These are phyloP conservation scores for Bothrops jararaca DNA, from an alignment of 2,113 vertebrate genomes.

Conservation along the genomic window DNA sequence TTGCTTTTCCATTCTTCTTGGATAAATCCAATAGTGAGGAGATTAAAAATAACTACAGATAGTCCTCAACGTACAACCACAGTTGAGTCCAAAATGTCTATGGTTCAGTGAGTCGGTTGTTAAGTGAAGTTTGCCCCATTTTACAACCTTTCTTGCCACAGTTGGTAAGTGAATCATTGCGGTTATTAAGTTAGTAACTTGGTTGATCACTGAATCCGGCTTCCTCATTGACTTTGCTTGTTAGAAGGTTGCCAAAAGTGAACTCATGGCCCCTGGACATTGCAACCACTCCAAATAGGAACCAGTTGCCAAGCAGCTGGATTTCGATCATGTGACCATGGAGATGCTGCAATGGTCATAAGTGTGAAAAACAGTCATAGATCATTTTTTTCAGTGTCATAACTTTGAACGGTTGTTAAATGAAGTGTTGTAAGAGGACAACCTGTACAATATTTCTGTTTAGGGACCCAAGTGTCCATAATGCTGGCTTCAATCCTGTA, in stretches of 20 bases:
- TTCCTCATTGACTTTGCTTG: neutral
- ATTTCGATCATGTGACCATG: neutral
- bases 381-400: neutral
- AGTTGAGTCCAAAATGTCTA: neutral
- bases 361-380: neutral
- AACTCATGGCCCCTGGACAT: too few relatives aligned
- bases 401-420: neutral
- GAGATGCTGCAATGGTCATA: neutral
- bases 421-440: neutral
- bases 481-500: neutral
- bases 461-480: neutral
- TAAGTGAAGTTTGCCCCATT: neutral
- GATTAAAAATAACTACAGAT: neutral
- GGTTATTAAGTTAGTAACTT: neutral
- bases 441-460: neutral
- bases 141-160: neutral
- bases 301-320: neutral
- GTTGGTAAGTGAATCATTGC: neutral
- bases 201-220: neutral
- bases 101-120: neutral
- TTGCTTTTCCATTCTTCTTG: slow-evolving; percentile 22
- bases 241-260: neutral
- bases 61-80: neutral
- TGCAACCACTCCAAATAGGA: neutral
- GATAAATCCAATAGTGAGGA: neutral